These are phyloP conservation scores for Serrognathus titanus DNA, from an alignment of 2,888 invertebrate genomes.

Conservation along the genomic window DNA sequence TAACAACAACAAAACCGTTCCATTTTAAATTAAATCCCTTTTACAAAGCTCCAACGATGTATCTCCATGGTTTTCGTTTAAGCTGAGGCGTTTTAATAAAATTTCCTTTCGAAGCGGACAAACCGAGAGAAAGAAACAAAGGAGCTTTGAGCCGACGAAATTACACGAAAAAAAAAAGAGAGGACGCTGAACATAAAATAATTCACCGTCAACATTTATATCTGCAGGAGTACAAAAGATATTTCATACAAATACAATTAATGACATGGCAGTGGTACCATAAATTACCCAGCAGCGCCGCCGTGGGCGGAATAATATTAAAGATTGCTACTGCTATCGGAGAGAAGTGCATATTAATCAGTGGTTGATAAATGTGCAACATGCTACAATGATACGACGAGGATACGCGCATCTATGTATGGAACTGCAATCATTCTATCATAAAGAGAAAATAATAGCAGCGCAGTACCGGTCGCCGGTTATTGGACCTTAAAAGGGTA, in stretches of 20 bases:
- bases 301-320: conserved; percentile 29
- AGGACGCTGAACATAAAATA: not conserved
- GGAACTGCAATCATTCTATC: conserved; percentile 1
- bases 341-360: conserved; percentile 30
- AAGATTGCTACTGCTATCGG: conserved; percentile 28
- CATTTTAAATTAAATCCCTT: no score
- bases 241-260: conserved; percentile 23
- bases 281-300: conserved; percentile 25
- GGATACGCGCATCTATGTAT: conserved; percentile 8
- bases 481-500: conserved; percentile 2
- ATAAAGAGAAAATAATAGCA: not conserved
- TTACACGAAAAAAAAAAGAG: no score
- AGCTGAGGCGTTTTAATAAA: no score
- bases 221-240: conserved; percentile 18
- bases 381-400: conserved; percentile 13
- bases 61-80: no score
- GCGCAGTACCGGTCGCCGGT: not conserved
- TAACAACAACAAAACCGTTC: no score
- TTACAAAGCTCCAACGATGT: no score
- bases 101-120: no score
- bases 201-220: conserved; percentile 13
- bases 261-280: conserved; percentile 23
- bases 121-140: no score
- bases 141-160: no score
- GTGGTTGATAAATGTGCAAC: conserved; percentile 24